Conservation (phyloP, 2,113 vertebrate genomes). For the Coreoperca whiteheadi region DNA sequence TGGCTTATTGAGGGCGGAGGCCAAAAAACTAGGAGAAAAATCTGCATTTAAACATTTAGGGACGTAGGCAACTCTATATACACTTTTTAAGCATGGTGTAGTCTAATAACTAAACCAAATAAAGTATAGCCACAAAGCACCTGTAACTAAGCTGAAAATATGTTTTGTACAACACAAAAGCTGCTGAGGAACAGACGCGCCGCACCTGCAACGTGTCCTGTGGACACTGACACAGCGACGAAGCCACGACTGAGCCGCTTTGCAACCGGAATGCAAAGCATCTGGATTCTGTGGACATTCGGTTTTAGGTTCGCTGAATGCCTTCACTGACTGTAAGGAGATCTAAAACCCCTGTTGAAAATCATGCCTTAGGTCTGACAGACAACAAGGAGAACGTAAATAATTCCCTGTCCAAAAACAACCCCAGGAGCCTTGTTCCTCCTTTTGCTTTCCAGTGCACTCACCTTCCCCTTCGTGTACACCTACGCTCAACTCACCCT, state of each 20-base stretch:
- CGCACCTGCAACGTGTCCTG: neutral
- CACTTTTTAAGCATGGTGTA: neutral
- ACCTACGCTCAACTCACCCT: neutral
- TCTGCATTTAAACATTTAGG: neutral
- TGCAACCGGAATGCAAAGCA: neutral
- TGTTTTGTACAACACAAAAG: neutral
- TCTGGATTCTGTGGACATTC: conserved; percentile 36
- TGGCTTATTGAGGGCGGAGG: neutral
- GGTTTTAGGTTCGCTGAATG: neutral
- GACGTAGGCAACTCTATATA: neutral
- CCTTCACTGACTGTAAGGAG: neutral
- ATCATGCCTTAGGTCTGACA: conserved; percentile 46
- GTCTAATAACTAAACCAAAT: neutral
- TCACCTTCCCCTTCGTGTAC: conserved; percentile 21
- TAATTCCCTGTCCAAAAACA: conserved; percentile 72
- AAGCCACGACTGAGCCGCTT: neutral
- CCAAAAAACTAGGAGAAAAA: neutral
- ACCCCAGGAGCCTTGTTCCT: conserved; percentile 43
- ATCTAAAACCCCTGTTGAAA: conserved; percentile 58
- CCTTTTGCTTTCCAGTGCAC: neutral
- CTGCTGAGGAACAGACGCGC: neutral
- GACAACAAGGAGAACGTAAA: conserved; percentile 26
- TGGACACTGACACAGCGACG: neutral
- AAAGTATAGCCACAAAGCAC: neutral
- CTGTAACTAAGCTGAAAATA: neutral